These are phyloP conservation scores for Arizona elegans DNA, from an alignment of 2,113 vertebrate species.

Conservation along the genomic window DNA sequence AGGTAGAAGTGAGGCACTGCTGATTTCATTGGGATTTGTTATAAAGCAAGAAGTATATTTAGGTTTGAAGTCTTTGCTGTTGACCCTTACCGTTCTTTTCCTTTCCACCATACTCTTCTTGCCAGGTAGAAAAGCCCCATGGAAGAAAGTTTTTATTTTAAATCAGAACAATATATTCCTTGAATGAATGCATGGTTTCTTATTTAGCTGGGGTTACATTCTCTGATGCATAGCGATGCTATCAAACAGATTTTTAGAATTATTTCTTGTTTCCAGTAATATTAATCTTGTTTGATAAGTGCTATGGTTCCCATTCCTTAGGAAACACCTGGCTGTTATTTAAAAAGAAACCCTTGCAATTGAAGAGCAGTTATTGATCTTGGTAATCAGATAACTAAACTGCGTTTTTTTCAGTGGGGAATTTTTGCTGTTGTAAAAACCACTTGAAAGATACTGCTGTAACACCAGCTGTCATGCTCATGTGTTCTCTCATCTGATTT, in stretches of 20 bases:
- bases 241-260: not conserved
- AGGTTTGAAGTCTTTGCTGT: not conserved
- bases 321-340: not conserved
- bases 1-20: not conserved
- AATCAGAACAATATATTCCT: not conserved
- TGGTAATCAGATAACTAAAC: slow-evolving; percentile 49
- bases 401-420: slow-evolving; percentile 52
- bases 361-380: slow-evolving; percentile 37
- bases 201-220: not conserved
- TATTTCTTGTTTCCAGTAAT: not conserved
- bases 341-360: not conserved
- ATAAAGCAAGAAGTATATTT: not conserved
- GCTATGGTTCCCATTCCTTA: not conserved
- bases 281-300: not conserved
- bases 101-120: not conserved
- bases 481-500: slow-evolving; percentile 66
- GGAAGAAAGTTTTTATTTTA: not conserved
- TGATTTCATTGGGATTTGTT: not conserved
- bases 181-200: not conserved
- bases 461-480: slow-evolving; percentile 67
- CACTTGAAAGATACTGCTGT: slow-evolving; percentile 65
- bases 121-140: not conserved
- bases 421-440: slow-evolving; percentile 55
- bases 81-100: not conserved
- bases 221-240: not conserved